A percentile compares a stretch with the other conserved stretches of the same genome.
Evolutionary conservation across 2,113 vertebrate genomes (phyloP).

Genomic region (Fulica atra): DNA sequence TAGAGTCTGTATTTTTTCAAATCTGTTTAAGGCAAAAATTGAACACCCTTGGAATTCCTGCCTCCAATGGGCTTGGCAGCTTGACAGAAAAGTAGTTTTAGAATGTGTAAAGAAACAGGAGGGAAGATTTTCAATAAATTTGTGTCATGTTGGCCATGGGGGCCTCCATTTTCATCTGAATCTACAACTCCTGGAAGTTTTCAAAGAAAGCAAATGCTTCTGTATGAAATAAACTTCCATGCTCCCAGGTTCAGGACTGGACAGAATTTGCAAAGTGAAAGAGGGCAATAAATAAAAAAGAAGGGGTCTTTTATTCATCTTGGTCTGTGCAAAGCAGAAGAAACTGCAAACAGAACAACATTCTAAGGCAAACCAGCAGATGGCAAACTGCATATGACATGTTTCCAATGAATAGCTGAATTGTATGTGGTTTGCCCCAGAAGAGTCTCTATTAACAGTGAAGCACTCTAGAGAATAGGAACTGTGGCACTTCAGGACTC

Average conservation of each 20-base stretch:
- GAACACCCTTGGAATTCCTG: background rate
- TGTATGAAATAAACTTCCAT: background rate
- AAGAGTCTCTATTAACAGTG: background rate
- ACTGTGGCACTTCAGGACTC: background rate
- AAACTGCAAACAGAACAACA: slow-evolving; percentile 11
- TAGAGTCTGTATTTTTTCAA: background rate
- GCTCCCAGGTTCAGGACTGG: background rate
- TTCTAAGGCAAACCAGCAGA: slow-evolving; percentile 37
- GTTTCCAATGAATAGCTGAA: slow-evolving; percentile 12
- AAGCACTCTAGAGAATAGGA: slow-evolving; percentile 2
- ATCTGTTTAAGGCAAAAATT: background rate
- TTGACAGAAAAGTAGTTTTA: background rate
- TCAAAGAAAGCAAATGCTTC: background rate
- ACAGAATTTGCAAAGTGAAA: background rate
- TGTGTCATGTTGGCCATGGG: background rate
- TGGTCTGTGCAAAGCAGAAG: background rate
- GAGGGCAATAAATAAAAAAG: background rate
- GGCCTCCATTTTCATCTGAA: background rate
- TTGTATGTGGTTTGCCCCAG: background rate
- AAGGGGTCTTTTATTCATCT: slow-evolving; percentile 1
- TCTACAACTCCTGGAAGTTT: background rate
- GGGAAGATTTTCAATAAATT: background rate
- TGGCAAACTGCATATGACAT: slow-evolving; percentile 28
- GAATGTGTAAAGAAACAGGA: background rate
- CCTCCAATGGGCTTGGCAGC: background rate